Evolutionary conservation across 2,113 vertebrate genomes (phyloP).

Genomic region (Thermophis baileyi): DNA sequence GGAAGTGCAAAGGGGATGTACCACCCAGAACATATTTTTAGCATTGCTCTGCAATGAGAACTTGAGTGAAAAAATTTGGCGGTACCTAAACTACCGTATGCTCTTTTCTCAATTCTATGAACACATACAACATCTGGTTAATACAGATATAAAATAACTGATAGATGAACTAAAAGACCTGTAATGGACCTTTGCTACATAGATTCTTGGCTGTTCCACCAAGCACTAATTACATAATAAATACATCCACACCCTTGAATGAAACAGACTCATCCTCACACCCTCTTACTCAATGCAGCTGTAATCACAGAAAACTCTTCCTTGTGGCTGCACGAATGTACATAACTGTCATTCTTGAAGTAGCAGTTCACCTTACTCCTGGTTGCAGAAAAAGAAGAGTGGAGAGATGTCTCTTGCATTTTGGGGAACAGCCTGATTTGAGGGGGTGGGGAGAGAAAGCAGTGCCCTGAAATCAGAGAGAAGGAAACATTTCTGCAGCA

Average conservation of each 20-base stretch:
- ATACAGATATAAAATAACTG: neutral
- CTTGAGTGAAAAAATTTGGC: constrained; percentile 3
- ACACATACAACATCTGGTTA: neutral
- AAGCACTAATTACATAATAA: neutral
- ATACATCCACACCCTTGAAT: neutral
- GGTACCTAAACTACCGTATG: neutral
- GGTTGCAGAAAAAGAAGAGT: neutral
- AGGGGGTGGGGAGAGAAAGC: neutral
- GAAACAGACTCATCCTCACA: neutral
- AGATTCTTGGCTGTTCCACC: neutral
- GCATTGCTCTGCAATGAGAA: constrained; percentile 33
- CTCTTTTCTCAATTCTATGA: constrained; percentile 21
- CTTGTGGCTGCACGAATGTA: neutral
- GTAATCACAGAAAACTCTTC: neutral
- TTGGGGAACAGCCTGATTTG: neutral
- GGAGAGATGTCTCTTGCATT: neutral
- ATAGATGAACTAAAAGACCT: neutral
- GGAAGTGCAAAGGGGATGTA: constrained; percentile 14
- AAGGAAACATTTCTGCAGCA: neutral
- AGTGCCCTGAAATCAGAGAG: neutral
- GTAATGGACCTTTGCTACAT: neutral
- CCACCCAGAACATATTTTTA: constrained; percentile 31
- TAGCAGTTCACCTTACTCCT: neutral
- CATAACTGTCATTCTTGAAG: neutral
- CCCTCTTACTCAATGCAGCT: neutral